Evolutionary conservation across 2,797 vertebrate species (phyloP).

Genomic region (Mormyrops attenuatus): DNA sequence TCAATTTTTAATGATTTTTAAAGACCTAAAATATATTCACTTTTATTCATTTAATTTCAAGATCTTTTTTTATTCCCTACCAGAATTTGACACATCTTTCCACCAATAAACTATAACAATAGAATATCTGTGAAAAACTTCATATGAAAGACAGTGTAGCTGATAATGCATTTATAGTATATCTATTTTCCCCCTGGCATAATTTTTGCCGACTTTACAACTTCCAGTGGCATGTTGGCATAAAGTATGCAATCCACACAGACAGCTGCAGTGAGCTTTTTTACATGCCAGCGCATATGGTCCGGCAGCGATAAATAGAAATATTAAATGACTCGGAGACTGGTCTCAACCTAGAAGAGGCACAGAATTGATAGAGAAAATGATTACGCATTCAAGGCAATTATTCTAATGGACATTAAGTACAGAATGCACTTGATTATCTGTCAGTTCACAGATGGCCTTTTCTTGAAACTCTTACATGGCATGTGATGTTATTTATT

Average conservation of each 20-base stretch:
- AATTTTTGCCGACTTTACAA: conserved; percentile 77
- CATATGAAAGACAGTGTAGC: conserved; percentile 16
- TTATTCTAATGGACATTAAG: conserved; percentile 6
- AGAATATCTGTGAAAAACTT: neutral
- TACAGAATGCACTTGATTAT: conserved; percentile 15
- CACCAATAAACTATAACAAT: neutral
- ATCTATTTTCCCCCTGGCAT: conserved; percentile 82
- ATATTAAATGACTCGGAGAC: conserved; percentile 69
- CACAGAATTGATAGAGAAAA: conserved; percentile 9
- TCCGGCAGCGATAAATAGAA: conserved; percentile 75
- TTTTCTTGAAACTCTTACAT: neutral
- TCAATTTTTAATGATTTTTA: neutral
- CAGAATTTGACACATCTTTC: neutral
- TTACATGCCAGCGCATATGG: conserved; percentile 71
- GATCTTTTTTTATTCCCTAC: neutral
- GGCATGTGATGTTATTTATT: neutral
- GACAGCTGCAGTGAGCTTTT: conserved; percentile 89
- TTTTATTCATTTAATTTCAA: neutral
- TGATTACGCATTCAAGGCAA: neutral
- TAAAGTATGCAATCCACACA: conserved; percentile 72
- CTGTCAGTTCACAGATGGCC: neutral
- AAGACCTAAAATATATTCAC: neutral
- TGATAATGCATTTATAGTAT: conserved; percentile 59
- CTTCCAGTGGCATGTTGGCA: conserved; percentile 83
- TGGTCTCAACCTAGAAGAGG: conserved; percentile 31